Conservation (phyloP, 2,888 invertebrate species). For the Tinea pellionella region DNA sequence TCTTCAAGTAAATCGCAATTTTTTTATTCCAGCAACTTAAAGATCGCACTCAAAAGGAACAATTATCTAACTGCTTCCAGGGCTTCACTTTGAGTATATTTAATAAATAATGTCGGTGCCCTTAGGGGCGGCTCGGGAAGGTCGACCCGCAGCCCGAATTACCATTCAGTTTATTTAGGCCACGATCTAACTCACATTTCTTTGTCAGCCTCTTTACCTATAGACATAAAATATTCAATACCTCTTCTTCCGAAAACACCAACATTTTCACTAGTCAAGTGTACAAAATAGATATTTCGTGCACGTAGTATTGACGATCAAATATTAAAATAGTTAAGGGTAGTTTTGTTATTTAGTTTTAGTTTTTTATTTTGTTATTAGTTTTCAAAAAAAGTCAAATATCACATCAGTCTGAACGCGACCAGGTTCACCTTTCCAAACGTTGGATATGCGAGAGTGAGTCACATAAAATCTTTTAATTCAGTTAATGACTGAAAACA, state of each 20-base stretch:
- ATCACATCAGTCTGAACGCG: too few relatives aligned
- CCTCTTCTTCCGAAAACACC: conserved; percentile 18
- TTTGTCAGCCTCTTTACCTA: conserved; percentile 61
- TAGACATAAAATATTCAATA: conserved; percentile 59
- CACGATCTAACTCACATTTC: conserved; percentile 57
- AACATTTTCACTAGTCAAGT: neutral
- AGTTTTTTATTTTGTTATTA: too few relatives aligned
- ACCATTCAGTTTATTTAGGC: conserved; percentile 54
- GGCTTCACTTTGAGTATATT: conserved; percentile 42
- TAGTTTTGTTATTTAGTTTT: too few relatives aligned
- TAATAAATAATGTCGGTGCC: conserved; percentile 52
- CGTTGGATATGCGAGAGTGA: too few relatives aligned
- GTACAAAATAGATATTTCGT: neutral
- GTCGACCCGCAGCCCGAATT: conserved; percentile 26
- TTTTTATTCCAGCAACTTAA: neutral
- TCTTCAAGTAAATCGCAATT: neutral
- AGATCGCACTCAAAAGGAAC: conserved; percentile 28
- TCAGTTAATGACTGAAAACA: neutral
- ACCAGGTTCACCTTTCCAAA: too few relatives aligned
- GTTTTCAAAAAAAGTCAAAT: too few relatives aligned
- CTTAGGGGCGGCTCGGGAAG: conserved; percentile 23
- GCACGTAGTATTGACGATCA: neutral
- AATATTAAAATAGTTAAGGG: too few relatives aligned
- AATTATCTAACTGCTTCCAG: conserved; percentile 51
- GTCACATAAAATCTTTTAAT: too few relatives aligned